phyloP scores from a whole-genome alignment of 2,888 invertebrate genomes.

The Hirtodrosophila cameraria region DNA sequence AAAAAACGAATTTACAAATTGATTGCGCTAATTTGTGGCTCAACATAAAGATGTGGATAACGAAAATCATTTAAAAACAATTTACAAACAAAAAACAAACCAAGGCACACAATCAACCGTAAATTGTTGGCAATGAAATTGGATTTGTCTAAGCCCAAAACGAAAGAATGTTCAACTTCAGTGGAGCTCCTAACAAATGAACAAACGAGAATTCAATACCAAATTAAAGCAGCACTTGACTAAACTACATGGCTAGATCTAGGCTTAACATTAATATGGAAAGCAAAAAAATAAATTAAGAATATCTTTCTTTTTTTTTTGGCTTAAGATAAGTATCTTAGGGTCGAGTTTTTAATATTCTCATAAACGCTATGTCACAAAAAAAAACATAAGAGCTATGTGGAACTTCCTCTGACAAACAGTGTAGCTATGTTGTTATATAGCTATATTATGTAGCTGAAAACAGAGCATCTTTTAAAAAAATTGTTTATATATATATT shows the following conservation, averaged over 20 bases:
- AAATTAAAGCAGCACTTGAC: constrained; percentile 6
- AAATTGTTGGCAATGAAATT: constrained; percentile 17
- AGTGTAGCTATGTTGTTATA: too few species aligned
- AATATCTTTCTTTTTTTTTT: too few species aligned
- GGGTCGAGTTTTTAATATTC: too few species aligned
- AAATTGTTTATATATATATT: too few species aligned
- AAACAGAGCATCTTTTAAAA: too few species aligned
- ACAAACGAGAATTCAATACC: not conserved
- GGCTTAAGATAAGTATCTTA: too few species aligned
- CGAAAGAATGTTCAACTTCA: not conserved
- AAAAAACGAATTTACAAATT: constrained; percentile 59
- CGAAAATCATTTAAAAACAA: constrained; percentile 31
- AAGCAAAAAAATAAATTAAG: too few species aligned
- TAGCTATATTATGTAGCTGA: too few species aligned
- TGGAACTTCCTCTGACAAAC: too few species aligned
- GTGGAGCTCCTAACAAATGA: not conserved
- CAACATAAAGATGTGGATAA: constrained; percentile 8
- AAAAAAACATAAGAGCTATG: too few species aligned
- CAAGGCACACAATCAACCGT: constrained; percentile 4
- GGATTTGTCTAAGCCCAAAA: not conserved
- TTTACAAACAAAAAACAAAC: constrained; percentile 19
- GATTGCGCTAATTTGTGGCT: constrained; percentile 66
- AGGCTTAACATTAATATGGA: not conserved
- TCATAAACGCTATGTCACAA: too few species aligned
- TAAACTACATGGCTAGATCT: not conserved